Evolutionary conservation across 2,888 invertebrate species (phyloP), one percentile per base, ranked within the genome.

Genomic region (Drosophila acutilabella): DNA sequence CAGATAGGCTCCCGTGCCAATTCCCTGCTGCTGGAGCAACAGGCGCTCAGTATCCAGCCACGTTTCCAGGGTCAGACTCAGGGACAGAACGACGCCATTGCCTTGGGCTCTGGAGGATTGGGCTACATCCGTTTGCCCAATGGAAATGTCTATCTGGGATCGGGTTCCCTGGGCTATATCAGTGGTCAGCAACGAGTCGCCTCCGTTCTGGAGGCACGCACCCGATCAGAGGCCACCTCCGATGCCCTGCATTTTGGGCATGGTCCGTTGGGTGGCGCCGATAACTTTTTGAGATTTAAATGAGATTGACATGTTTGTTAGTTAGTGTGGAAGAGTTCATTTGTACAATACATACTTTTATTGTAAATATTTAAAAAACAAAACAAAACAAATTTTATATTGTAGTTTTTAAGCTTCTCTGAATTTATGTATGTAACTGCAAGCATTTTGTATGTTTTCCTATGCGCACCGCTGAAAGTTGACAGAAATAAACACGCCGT

Each of bases 51-150:
- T 7, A 48, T 79, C 7, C 89, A 88, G 61, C 64, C 71, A 0
- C 78, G 81, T 14, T 30, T 76, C 0, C 73, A 71, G 20, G 41
- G 23, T 4, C 52, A 57, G 13, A 58, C 65, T 2, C 58, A 70
- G n/a, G 57, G 66, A 6, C 58, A 67, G 0, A 68, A 47, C 36
- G 88, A 89, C 62, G 75, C 89, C 40, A 75, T 93, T 23, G 91
- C 93, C 3, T 52, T 93, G 51, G 93, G 93, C 2, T 93, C 93
- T 0, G 93, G 93, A 0, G 91, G 92, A 4, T 71, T 93, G 52
- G 93, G 93, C 3, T 92, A 91, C 59, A 91, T 93, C 4, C 90
- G 90, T 0, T 70, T 91, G 41, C 83, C 92, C 48, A 92, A 92
- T 64, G 93, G 93, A 16, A 91, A 89, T 58, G 86, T 93, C 6